A percentile compares a stretch with the other conserved stretches of the same genome.
These are phyloP conservation scores for Chrysotoxum bicinctum DNA, from an alignment of 2,888 invertebrate species.

Conservation along the genomic window DNA sequence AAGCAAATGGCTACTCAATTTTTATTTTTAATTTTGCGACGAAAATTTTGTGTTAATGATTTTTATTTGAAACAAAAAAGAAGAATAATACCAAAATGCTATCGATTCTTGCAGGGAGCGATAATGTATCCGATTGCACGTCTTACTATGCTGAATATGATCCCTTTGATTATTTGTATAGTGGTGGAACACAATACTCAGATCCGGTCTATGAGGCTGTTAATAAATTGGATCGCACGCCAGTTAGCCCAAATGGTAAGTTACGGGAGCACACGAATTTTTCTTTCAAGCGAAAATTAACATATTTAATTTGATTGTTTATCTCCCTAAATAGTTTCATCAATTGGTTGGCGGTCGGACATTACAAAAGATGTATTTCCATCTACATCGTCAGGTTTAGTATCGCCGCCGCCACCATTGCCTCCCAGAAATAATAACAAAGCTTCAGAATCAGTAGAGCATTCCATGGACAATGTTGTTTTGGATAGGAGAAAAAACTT, in stretches of 20 bases:
- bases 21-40: slow-evolving; percentile 49
- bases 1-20: slow-evolving; percentile 44
- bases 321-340: slow-evolving; percentile 73
- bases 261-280: neutral
- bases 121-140: slow-evolving; percentile 84
- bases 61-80: neutral
- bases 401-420: slow-evolving; percentile 83
- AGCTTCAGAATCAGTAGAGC: slow-evolving; percentile 72
- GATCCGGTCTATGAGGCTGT: slow-evolving; percentile 88
- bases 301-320: slow-evolving; percentile 9
- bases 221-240: slow-evolving; percentile 84
- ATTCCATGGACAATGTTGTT: slow-evolving; percentile 70
- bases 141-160: slow-evolving; percentile 90
- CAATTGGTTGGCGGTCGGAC: slow-evolving; percentile 80
- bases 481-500: slow-evolving; percentile 80
- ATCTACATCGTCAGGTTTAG: slow-evolving; percentile 68
- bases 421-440: slow-evolving; percentile 81
- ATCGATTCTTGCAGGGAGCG: slow-evolving; percentile 82
- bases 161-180: slow-evolving; percentile 90
- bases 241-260: slow-evolving; percentile 81
- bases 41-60: slow-evolving; percentile 1
- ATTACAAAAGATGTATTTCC: slow-evolving; percentile 69
- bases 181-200: slow-evolving; percentile 85
- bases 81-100: slow-evolving; percentile 72
- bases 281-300: neutral